Conservation (phyloP, 2,888 invertebrate species). For the Caradrina kadenii region DNA sequence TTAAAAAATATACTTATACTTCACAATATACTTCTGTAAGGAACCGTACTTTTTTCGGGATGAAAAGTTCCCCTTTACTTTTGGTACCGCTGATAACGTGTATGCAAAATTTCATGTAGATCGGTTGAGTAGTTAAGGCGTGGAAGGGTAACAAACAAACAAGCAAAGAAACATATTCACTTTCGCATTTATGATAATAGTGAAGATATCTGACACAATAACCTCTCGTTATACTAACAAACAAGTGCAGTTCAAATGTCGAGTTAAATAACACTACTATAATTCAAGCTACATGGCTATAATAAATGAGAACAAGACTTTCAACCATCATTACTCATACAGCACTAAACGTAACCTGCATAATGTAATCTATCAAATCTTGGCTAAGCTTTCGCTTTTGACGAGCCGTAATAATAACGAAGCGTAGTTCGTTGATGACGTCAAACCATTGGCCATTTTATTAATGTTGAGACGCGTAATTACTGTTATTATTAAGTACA, state of each 20-base stretch:
- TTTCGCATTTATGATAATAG: too few species aligned
- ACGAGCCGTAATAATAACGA: slow-evolving; percentile 17
- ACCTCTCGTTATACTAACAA: slow-evolving; percentile 17
- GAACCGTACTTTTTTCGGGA: too few species aligned
- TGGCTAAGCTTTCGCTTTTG: slow-evolving; percentile 65
- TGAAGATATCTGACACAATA: slow-evolving; percentile 5
- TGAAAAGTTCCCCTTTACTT: too few species aligned
- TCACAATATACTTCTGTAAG: too few species aligned
- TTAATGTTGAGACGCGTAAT: slow-evolving; percentile 23
- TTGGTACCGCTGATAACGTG: too few species aligned
- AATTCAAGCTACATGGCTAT: slow-evolving; percentile 21
- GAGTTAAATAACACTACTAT: slow-evolving; percentile 39
- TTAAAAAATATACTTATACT: too few species aligned
- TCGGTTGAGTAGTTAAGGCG: too few species aligned
- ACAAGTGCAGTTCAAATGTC: slow-evolving; percentile 39
- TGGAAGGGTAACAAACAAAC: too few species aligned
- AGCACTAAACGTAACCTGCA: slow-evolving; percentile 48
- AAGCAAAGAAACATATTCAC: background rate
- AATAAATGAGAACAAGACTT: slow-evolving; percentile 45
- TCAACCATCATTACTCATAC: slow-evolving; percentile 50
- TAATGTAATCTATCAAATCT: slow-evolving; percentile 59
- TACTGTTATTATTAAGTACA: slow-evolving; percentile 24
- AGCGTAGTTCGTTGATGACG: slow-evolving; percentile 35
- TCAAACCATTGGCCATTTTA: background rate
- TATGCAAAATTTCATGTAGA: too few species aligned